Percentiles rank a stretch among this genome's conserved stretches.
Conservation (phyloP, 1,140 invertebrate species). For the Drosophila carrolli region DNA sequence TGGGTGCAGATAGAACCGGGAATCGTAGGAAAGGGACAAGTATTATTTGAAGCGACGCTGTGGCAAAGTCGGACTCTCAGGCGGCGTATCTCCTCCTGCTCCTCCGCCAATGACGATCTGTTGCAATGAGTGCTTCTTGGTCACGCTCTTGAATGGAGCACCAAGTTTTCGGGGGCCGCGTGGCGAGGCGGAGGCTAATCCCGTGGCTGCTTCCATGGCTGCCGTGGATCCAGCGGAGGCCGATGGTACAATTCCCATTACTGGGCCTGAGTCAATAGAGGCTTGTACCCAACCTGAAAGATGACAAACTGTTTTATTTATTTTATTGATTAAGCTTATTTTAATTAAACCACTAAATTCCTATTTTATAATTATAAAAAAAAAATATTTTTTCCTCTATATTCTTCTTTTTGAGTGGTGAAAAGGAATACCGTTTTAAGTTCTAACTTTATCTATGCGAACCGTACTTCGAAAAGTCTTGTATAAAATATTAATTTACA, state of each 20-base stretch:
- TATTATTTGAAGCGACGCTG: slow-evolving; percentile 79
- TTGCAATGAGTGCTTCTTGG: slow-evolving; percentile 81
- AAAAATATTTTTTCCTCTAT: too few relatives aligned
- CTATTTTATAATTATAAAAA: too few relatives aligned
- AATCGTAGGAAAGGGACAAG: slow-evolving; percentile 36
- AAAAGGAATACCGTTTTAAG: too few relatives aligned
- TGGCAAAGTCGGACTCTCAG: slow-evolving; percentile 85
- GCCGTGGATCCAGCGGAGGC: slow-evolving; percentile 74
- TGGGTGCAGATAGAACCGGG: slow-evolving; percentile 44
- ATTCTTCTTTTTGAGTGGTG: too few relatives aligned
- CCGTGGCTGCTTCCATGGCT: slow-evolving; percentile 74
- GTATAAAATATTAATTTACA: too few relatives aligned
- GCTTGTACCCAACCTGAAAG: slow-evolving; percentile 82
- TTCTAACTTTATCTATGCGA: too few relatives aligned
- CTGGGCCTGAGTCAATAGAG: slow-evolving; percentile 72
- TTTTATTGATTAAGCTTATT: too few relatives aligned
- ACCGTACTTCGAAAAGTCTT: too few relatives aligned
- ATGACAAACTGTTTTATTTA: too few relatives aligned
- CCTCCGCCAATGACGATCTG: slow-evolving; percentile 65
- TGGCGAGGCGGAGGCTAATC: slow-evolving; percentile 79
- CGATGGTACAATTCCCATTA: slow-evolving; percentile 67
- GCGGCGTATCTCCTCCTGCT: slow-evolving; percentile 80
- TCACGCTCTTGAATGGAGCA: slow-evolving; percentile 85
- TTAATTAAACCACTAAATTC: too few relatives aligned
- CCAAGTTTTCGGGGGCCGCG: slow-evolving; percentile 85